A percentile compares a stretch with the other conserved stretches of the same genome.
Conservation (phyloP, 2,888 invertebrate genomes). For the Polylopha cassiicola region DNA sequence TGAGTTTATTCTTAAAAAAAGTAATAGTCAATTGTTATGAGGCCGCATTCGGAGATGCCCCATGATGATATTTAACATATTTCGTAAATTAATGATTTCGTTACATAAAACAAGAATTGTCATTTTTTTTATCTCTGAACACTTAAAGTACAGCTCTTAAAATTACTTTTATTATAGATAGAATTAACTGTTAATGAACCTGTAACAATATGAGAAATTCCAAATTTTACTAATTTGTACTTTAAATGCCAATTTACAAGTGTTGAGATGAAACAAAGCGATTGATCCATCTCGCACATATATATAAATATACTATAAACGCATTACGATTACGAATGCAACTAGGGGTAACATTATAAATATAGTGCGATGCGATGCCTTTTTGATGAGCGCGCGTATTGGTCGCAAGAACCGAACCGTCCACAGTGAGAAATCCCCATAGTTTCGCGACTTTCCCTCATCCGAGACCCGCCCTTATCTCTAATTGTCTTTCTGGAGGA, state of each 20-base stretch:
- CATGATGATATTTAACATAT: constrained; percentile 45
- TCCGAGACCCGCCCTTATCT: constrained; percentile 69
- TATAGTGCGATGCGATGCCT: constrained; percentile 76
- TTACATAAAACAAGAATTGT: constrained; percentile 66
- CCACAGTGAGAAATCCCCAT: constrained; percentile 74
- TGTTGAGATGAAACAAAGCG: constrained; percentile 67
- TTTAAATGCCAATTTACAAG: constrained; percentile 76
- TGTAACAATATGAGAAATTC: constrained; percentile 76
- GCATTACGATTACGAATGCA: constrained; percentile 60
- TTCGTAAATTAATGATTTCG: constrained; percentile 50
- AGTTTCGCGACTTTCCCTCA: constrained; percentile 74
- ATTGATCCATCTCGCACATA: constrained; percentile 67
- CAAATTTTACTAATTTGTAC: constrained; percentile 77
- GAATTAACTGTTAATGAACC: constrained; percentile 75
- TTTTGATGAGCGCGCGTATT: constrained; percentile 69
- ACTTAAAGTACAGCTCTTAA: constrained; percentile 78
- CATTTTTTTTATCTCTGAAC: constrained; percentile 71
- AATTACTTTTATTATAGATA: constrained; percentile 67
- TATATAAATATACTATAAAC: too few species aligned
- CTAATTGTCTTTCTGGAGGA: constrained; percentile 77
- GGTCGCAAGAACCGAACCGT: constrained; percentile 69
- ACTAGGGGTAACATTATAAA: constrained; percentile 66
- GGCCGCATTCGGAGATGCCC: constrained; percentile 41
- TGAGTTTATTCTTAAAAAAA: constrained; percentile 8
- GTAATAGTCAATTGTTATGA: constrained; percentile 10